Evolutionary conservation across 2,113 vertebrate genomes (phyloP), one percentile per base, ranked within the genome.

Genomic region (Eidolon helvum): DNA sequence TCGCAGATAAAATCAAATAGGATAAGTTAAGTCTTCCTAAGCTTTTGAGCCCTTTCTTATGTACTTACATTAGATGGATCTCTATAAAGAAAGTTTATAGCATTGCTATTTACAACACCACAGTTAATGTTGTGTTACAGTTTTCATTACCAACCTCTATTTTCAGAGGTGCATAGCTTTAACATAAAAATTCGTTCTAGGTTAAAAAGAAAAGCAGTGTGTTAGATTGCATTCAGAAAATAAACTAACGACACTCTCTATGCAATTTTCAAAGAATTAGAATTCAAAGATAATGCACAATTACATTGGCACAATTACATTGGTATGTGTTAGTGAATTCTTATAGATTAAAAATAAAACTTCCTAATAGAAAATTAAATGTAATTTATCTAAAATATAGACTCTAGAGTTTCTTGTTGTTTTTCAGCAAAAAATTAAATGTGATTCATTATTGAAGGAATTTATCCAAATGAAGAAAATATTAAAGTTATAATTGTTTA

Each of bases 71-170:
- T 69, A 66, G 86, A 86, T 50, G 71, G 48, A 95, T 96, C 78
- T 92, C 91, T 87, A 69, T 93, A 97, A 97, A 96, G 85, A 66
- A 97, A 83, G 87, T 97, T 96, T 95, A 95, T 89, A 77, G 77
- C 75, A 40, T 40, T 28, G 75, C 93, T 94, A 57, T 97, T 97
- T 97, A 92, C 75, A 74, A 79, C 65, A 75, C 30, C 86, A 86
- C 90, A 90, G 88, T 97, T 97, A 97, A 97, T 95, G 89, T 97
- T 92, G 82, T 89, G 96, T 96, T 93, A 88, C 77, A 80, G 57
- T 74, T 96, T 97, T 96, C 91, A 98, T 96, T 96, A 96, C 94
- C 95, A 95, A 45, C 78, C 83, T 95, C 79, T 96, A 12, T 96
- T 96, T 98, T 90, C 91, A 78, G 85, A 97, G 96, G 96, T 93